A percentile compares a stretch with the other conserved stretches of the same genome.
Evolutionary conservation across 2,113 vertebrate genomes (phyloP).

Genomic region (Salvelinus alpinus): DNA sequence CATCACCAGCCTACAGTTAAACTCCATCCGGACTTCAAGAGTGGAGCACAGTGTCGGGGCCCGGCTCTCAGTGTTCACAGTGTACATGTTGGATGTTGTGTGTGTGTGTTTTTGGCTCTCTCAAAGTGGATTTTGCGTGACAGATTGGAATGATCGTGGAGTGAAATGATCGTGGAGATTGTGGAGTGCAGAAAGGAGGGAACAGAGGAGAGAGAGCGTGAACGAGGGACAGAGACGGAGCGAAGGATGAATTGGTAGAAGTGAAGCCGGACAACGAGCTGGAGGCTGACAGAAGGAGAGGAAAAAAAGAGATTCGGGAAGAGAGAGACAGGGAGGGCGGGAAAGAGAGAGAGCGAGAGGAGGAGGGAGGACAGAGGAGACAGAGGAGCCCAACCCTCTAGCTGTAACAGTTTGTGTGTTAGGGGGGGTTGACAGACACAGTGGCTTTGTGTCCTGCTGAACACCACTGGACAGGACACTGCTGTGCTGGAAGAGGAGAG

Average conservation of each 20-base stretch:
- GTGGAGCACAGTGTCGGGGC: too few relatives aligned
- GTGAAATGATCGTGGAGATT: too few relatives aligned
- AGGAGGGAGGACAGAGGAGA: slow-evolving; percentile 52
- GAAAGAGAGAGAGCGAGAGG: slow-evolving; percentile 10
- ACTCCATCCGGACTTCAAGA: too few relatives aligned
- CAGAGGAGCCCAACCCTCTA: slow-evolving; percentile 41
- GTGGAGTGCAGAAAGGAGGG: too few relatives aligned
- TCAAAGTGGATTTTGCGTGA: too few relatives aligned
- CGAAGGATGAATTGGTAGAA: neutral
- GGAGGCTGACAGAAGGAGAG: neutral
- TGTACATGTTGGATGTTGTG: too few relatives aligned
- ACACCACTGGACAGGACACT: slow-evolving; percentile 48
- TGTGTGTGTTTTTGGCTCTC: too few relatives aligned
- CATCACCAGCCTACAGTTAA: too few relatives aligned
- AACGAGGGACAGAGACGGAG: slow-evolving; percentile 7
- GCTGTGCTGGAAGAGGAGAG: slow-evolving; percentile 40
- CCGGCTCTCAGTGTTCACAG: too few relatives aligned
- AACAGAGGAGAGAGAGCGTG: neutral
- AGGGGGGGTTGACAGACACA: slow-evolving; percentile 61
- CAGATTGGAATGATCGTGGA: too few relatives aligned
- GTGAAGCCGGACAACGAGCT: neutral
- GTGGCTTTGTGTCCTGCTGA: slow-evolving; percentile 59
- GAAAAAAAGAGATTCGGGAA: neutral
- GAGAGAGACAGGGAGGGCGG: slow-evolving; percentile 10
- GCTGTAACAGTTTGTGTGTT: slow-evolving; percentile 52